Conservation (phyloP, 2,113 vertebrate genomes). For the Seriola dumerili region DNA sequence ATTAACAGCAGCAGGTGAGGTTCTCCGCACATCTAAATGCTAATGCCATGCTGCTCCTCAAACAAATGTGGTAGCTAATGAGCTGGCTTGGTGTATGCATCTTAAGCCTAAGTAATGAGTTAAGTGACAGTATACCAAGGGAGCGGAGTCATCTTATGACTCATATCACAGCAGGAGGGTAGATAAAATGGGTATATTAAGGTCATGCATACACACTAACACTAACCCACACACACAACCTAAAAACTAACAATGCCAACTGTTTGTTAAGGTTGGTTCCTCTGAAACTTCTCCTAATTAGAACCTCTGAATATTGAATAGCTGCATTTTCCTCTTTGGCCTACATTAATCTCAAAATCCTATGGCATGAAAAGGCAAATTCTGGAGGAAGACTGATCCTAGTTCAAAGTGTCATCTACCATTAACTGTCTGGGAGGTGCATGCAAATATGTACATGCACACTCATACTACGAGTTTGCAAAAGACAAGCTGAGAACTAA, state of each 20-base stretch:
- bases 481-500: not conserved
- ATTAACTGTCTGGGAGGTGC: not conserved
- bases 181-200: conserved; percentile 33
- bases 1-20: conserved; percentile 59
- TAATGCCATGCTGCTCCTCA: conserved; percentile 72
- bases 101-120: conserved; percentile 65
- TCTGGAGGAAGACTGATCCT: not conserved
- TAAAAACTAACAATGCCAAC: not conserved
- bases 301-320: not conserved
- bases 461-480: not conserved
- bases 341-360: not conserved
- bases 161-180: conserved; percentile 39
- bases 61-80: conserved; percentile 71
- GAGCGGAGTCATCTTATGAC: conserved; percentile 45
- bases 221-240: not conserved
- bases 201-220: conserved; percentile 23
- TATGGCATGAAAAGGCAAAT: not conserved
- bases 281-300: not conserved
- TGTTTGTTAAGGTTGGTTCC: not conserved
- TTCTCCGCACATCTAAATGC: conserved; percentile 78
- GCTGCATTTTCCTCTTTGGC: not conserved
- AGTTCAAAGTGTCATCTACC: not conserved
- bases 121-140: conserved; percentile 56
- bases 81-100: conserved; percentile 67
- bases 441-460: not conserved